Base-by-base conservation (phyloP, 1,140 invertebrate genomes). In the Diachasmimorpha longicaudata region DNA sequence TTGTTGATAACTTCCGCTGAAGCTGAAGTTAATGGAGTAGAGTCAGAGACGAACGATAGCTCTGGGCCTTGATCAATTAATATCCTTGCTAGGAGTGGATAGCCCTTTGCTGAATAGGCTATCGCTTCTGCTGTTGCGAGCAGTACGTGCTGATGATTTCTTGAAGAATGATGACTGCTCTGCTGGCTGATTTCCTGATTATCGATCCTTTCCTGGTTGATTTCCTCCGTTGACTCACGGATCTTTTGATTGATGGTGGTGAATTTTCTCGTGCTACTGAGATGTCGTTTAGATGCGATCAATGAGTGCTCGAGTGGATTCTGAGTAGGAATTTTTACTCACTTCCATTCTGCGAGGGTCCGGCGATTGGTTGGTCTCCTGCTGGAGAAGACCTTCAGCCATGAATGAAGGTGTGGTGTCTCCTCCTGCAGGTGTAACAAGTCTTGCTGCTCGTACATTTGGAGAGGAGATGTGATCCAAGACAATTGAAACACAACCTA, bases 1-100 rank as follows among this genome's bases (percentile, higher is more conserved):
- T 42, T n/a, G 19, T 36, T 14, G 44, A 72, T 25, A 10, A 10
- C 23, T 13, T 31, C 16, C 67, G 1, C 9, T 37, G 23, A 3
- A 75, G 39, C 10, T 55, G 21, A 9, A 55, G 44, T 58, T 11
- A n/a, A 16, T 75, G 8, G 23, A 69, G 25, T n/a, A 75, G 46
- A 10, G 11, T 70, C 74, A 37, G 67, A 58, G 36, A 75, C 37
- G 16, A 75, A 70, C 16, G 74, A 19, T 13, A 67, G 14, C 44
- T 70, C 74, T 58, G 74, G 70, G 13, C 74, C 67, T 70, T 70
- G 74, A 55, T 75, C 42, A 31, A 75, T 31, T 16, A 70, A 31
- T 16, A 46, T 31, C 31, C 74, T 63, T 14, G 46, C 72, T 39
- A 5, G 13, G 37, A n/a, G 13, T 63, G n/a, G 6, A 25, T 42